Evolutionary conservation across 2,113 vertebrate species (phyloP).

Genomic region (Sphaerodactylus townsendi): DNA sequence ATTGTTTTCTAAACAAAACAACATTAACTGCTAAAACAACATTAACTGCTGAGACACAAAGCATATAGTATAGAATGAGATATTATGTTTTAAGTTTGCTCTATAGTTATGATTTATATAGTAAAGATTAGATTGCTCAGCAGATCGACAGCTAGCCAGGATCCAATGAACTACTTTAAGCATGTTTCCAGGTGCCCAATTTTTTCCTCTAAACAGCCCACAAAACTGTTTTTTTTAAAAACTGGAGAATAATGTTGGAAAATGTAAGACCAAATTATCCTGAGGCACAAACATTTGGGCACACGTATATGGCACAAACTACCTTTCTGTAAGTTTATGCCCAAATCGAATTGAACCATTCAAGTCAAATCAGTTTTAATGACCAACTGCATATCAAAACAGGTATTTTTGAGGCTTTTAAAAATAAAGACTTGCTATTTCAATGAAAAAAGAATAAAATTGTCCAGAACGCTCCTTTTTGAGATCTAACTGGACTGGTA

Average conservation of each 20-base stretch:
- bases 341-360: too few relatives aligned
- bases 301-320: neutral
- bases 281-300: too few relatives aligned
- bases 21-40: neutral
- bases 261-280: neutral
- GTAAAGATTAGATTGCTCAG: neutral
- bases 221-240: neutral
- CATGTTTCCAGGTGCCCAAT: neutral
- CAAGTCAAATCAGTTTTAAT: neutral
- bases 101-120: constrained; percentile 13
- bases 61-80: neutral
- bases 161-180: neutral
- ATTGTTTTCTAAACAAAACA: neutral
- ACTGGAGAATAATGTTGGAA: neutral
- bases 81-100: neutral
- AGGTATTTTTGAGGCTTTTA: neutral
- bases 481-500: neutral
- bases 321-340: neutral
- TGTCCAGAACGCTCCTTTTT: neutral
- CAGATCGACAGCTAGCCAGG: too few relatives aligned
- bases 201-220: neutral
- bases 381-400: neutral
- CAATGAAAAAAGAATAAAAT: constrained; percentile 18
- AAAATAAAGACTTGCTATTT: constrained; percentile 3
- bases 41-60: neutral